Evolutionary conservation across 2,113 vertebrate species (phyloP), one percentile per base, ranked within the genome.

Genomic region (Odontophorus gujanensis): DNA sequence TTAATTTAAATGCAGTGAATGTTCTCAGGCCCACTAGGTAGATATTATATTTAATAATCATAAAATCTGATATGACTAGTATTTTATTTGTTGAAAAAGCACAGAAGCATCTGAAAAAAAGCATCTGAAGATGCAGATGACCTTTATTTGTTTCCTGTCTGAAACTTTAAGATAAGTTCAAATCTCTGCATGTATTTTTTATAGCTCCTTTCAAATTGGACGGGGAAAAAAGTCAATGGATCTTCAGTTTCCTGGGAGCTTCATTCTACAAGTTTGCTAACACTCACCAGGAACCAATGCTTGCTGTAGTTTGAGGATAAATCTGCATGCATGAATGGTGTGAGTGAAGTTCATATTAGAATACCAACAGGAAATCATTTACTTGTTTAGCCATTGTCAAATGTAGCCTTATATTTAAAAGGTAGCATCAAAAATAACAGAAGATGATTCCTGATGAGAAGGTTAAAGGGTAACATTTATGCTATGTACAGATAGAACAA

Each of bases 71-170:
- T 42, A 34, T 71, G 85, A 40, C 32, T 63, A 11, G 22, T 73
- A n/a, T 21, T 16, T 6, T 30, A 45, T 83, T 78, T 74, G 9
- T 67, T 3, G 1, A 72, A 72, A 89, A 51, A 32, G 0, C 9
- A 30, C n/a, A n/a, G n/a, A n/a, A n/a, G n/a, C n/a, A n/a, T n/a
- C n/a, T n/a, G n/a, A n/a, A n/a, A n/a, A n/a, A n/a, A n/a, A n/a
- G n/a, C n/a, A n/a, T n/a, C n/a, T n/a, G n/a, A n/a, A n/a, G 0
- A 0, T 47, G 16, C 6, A 9, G 6, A 4, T 74, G 38, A 53
- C 10, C 13, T 11, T 77, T 63, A 8, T 74, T 63, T 2, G 1
- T 74, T 89, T 78, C 8, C 9, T 79, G 8, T 65, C 34, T 67
- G 38, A 77, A 84, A 83, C 6, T 0, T 0, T 63, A 36, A 76